phyloP scores from a whole-genome alignment of 2,113 vertebrate genomes.

The Peromyscus maniculatus region DNA sequence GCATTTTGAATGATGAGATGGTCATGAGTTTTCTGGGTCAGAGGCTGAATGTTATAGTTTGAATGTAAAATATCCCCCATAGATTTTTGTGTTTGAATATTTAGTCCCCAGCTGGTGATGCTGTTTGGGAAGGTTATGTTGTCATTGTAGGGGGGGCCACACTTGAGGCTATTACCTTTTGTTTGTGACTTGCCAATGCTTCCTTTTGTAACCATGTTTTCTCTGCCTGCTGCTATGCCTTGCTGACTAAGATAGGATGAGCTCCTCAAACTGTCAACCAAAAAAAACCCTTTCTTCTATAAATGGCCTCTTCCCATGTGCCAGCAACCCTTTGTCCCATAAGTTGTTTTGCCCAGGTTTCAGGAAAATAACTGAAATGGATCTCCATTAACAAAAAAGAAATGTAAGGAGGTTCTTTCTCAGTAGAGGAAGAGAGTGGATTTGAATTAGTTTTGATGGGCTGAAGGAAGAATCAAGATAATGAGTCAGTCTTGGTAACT shows the following conservation, averaged over 20 bases:
- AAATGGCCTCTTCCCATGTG: not conserved
- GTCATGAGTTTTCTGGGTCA: not conserved
- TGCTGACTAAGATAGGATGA: too few relatives aligned
- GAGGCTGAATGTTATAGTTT: not conserved
- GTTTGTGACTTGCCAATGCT: not conserved
- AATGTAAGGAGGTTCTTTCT: not conserved
- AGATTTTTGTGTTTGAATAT: not conserved
- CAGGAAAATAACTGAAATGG: not conserved
- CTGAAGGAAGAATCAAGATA: not conserved
- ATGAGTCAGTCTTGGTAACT: not conserved
- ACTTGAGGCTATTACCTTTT: not conserved
- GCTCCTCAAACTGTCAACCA: not conserved
- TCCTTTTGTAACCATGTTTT: not conserved
- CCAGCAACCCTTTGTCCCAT: not conserved
- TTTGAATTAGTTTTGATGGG: not conserved
- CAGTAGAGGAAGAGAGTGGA: fast-evolving
- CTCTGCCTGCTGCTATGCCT: not conserved
- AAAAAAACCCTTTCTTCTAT: not conserved
- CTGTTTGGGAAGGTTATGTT: too few relatives aligned
- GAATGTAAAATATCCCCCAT: not conserved
- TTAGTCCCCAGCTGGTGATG: too few relatives aligned
- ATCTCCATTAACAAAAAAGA: not conserved
- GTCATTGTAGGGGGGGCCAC: too few relatives aligned
- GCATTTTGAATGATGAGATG: not conserved
- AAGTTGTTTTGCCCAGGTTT: not conserved